Conservation (phyloP, 2,113 vertebrate genomes). For the Manacus vitellinus region DNA sequence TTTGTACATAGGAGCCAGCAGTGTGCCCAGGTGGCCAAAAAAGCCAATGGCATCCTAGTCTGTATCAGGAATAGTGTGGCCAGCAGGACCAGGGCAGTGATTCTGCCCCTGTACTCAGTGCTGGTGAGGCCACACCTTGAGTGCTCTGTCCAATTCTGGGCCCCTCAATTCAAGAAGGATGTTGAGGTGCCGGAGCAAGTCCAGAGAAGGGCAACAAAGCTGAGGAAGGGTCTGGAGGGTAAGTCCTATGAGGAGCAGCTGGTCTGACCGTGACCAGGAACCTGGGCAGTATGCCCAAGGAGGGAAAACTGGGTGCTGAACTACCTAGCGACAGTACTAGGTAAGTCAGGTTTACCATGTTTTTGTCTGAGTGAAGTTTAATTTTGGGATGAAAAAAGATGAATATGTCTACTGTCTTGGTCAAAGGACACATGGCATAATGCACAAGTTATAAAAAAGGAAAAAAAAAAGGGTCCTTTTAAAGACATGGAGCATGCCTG, state of each 20-base stretch:
- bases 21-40: neutral
- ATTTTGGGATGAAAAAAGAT: neutral
- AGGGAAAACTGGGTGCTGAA: neutral
- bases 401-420: rapidly evolving
- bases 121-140: neutral
- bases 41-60: neutral
- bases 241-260: neutral
- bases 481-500: neutral
- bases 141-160: neutral
- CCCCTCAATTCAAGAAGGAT: neutral
- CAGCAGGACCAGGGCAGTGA: neutral
- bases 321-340: neutral
- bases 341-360: neutral
- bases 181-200: neutral
- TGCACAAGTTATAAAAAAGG: neutral
- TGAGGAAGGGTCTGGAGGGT: neutral
- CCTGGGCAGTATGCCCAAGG: neutral
- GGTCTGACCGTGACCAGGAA: neutral
- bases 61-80: neutral
- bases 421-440: neutral
- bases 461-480: neutral
- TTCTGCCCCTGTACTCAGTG: neutral
- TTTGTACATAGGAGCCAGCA: neutral
- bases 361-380: neutral
- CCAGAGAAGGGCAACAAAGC: neutral